phyloP scores from a whole-genome alignment of 2,113 vertebrate genomes.

The Sceloporus undulatus region DNA sequence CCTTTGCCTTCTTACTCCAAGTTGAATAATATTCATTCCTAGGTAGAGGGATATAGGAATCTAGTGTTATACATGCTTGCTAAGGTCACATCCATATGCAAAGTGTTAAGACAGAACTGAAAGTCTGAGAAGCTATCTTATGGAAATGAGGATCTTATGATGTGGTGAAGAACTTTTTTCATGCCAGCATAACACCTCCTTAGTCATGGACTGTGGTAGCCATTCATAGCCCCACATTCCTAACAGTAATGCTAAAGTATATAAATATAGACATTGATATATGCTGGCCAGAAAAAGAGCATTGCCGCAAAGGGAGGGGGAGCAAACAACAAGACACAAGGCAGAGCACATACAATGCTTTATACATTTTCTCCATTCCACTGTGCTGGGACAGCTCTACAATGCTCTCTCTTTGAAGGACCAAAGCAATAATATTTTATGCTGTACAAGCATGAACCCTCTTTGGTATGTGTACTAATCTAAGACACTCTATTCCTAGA shows the following conservation, averaged over 20 bases:
- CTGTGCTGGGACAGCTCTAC: background rate
- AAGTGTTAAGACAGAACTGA: background rate
- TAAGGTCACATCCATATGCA: background rate
- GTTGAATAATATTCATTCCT: background rate
- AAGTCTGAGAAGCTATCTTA: background rate
- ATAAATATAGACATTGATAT: constrained; percentile 18
- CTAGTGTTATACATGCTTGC: background rate
- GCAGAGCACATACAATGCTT: background rate
- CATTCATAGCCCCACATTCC: background rate
- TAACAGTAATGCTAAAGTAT: background rate
- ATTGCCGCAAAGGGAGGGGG: background rate
- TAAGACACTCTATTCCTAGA: constrained; percentile 34
- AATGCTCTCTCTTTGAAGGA: background rate
- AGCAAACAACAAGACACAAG: background rate
- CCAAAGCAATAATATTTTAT: background rate
- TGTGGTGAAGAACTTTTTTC: background rate
- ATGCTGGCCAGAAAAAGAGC: background rate
- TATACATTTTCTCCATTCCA: background rate
- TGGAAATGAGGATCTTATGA: background rate
- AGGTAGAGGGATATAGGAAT: background rate
- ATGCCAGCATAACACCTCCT: constrained; percentile 24
- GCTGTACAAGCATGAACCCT: background rate
- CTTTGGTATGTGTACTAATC: background rate
- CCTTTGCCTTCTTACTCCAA: background rate
- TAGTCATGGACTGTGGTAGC: constrained; percentile 2